Percentiles rank a stretch among this genome's conserved stretches.
These are phyloP conservation scores for Hirtodrosophila cameraria DNA, from an alignment of 2,888 invertebrate genomes.

Conservation along the genomic window DNA sequence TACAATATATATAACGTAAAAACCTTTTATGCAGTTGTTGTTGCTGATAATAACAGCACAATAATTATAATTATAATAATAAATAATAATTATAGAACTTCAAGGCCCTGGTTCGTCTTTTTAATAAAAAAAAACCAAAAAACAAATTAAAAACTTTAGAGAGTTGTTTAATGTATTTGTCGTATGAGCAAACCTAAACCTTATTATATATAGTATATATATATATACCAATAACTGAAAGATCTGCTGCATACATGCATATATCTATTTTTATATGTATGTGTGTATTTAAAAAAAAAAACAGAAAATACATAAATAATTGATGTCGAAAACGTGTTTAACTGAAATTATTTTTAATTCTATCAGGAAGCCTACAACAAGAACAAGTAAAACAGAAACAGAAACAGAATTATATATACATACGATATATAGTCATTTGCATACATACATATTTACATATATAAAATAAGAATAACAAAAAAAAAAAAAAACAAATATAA, in stretches of 20 bases:
- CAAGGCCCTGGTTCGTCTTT: slow-evolving; percentile 52
- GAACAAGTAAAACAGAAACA: slow-evolving; percentile 16
- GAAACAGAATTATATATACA: slow-evolving; percentile 26
- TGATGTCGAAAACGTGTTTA: slow-evolving; percentile 50
- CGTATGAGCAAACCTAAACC: slow-evolving; percentile 28
- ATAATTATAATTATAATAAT: slow-evolving; percentile 16
- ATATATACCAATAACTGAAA: slow-evolving; percentile 14
- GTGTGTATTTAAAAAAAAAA: slow-evolving; percentile 24
- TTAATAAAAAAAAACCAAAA: slow-evolving; percentile 30
- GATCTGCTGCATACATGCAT: slow-evolving; percentile 22
- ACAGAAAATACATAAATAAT: slow-evolving; percentile 43
- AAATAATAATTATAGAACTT: slow-evolving; percentile 29
- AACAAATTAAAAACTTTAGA: slow-evolving; percentile 38
- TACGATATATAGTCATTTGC: slow-evolving; percentile 58
- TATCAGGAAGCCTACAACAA: slow-evolving; percentile 29
- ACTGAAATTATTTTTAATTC: slow-evolving; percentile 44
- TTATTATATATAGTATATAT: slow-evolving; percentile 22
- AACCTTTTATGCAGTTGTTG: slow-evolving; percentile 33
- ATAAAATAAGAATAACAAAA: slow-evolving; percentile 46
- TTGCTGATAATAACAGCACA: slow-evolving; percentile 18
- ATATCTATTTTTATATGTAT: slow-evolving; percentile 1
- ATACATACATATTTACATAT: slow-evolving; percentile 58
- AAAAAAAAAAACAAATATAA: slow-evolving; percentile 27
- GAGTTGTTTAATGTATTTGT: slow-evolving; percentile 55
- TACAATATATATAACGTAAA: slow-evolving; percentile 13